phyloP scores from a whole-genome alignment of 2,888 invertebrate genomes.

The Netelia fuscicornis region DNA sequence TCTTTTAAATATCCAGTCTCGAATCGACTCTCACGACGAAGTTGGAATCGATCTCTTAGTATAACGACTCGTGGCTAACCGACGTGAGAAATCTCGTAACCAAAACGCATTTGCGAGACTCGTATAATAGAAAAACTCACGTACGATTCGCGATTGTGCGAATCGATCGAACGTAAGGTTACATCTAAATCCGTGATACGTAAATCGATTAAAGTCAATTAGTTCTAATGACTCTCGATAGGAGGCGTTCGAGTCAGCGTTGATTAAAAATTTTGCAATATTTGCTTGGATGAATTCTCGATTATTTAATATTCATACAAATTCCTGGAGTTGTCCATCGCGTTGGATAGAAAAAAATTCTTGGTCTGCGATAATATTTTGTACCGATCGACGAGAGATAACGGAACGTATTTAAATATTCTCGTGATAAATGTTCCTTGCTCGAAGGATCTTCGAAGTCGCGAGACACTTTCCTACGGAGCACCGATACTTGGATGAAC shows the following conservation, averaged over 20 bases:
- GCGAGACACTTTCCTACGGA: conserved; percentile 35
- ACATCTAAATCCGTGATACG: background rate
- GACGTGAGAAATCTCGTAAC: conserved; percentile 22
- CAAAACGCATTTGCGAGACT: background rate
- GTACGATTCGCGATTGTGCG: conserved; percentile 4
- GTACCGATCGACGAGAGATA: conserved; percentile 50
- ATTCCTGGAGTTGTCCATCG: conserved; percentile 4
- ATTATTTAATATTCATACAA: conserved; percentile 1
- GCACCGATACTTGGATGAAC: conserved; percentile 3
- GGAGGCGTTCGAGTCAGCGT: conserved; percentile 25
- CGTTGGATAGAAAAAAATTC: background rate
- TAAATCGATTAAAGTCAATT: conserved; percentile 64
- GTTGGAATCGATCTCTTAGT: conserved; percentile 1
- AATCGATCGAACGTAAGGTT: background rate
- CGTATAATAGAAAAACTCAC: background rate
- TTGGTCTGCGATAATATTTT: conserved; percentile 33
- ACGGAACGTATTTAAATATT: conserved; percentile 32
- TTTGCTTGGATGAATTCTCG: conserved; percentile 8
- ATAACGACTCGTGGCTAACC: background rate
- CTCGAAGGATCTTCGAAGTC: conserved; percentile 36
- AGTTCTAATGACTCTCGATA: conserved; percentile 46
- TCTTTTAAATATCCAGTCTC: conserved; percentile 25
- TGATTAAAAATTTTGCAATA: conserved; percentile 38
- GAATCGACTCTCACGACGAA: conserved; percentile 9
- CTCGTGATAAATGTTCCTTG: background rate